Conservation (phyloP, 2,888 invertebrate species). For the Scaptomyza polygonia region DNA sequence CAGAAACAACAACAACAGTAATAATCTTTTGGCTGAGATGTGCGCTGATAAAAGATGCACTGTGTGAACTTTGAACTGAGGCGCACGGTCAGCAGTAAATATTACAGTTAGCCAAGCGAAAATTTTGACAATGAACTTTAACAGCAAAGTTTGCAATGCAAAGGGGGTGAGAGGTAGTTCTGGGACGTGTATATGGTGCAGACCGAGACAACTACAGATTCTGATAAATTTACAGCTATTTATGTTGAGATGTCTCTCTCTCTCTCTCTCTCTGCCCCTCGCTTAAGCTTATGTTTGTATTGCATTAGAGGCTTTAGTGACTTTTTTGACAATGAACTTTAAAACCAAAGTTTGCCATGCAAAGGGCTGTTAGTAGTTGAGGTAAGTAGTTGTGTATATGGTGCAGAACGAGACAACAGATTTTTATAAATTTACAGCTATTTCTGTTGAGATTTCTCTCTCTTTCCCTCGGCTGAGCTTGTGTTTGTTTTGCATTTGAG, state of each 20-base stretch:
- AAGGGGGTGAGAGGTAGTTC: not conserved
- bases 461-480: not conserved
- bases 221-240: constrained; percentile 16
- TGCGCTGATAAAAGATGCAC: constrained; percentile 60
- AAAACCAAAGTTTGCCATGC: no score
- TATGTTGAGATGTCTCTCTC: constrained; percentile 3
- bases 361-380: no score
- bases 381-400: not conserved
- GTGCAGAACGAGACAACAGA: not conserved
- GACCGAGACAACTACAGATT: not conserved
- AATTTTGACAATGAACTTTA: constrained; percentile 59
- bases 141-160: no score
- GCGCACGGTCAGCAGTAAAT: constrained; percentile 46
- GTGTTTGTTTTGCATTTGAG: constrained; percentile 8
- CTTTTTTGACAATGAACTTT: no score
- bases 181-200: not conserved
- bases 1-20: constrained; percentile 13
- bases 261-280: no score
- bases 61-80: constrained; percentile 69
- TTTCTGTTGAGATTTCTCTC: constrained; percentile 4
- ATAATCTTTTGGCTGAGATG: constrained; percentile 54
- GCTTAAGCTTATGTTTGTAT: constrained; percentile 2
- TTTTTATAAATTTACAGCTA: constrained; percentile 16
- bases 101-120: constrained; percentile 43
- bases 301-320: constrained; percentile 7